Base-by-base conservation (phyloP, 1,140 invertebrate species). In the Hycleus cichorii region DNA sequence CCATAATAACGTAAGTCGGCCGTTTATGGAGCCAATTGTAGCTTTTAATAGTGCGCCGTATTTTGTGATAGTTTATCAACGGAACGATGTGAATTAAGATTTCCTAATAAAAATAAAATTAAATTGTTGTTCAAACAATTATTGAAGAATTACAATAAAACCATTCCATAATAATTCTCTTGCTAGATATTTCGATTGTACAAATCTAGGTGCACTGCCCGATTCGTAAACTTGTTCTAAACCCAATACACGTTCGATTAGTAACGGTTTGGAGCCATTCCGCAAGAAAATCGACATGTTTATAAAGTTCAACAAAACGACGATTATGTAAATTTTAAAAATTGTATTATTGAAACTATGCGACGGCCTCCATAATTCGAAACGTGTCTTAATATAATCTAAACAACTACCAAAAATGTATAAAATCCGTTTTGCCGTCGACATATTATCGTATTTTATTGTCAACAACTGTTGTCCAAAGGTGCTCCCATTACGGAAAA, bases 121-220 rank as follows among this genome's bases (percentile, higher is more conserved):
- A 40, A 9, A 51, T 9, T 3, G 27, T 12, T 18, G 18, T 18
- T 18, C 2, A 18, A 18, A 18, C 18, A 18, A n/a, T 27, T 12
- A 57, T 42, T 52, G 47, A 18, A 43, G 59, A 60, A 67, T 67
- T 57, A 72, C 72, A 63, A 73, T 73, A 57, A 74, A 74, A 51
- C 70, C 65, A 66, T 72, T 72, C 72, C 72, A 74, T 12, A 74
- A 55, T 32, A 73, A 61, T 60, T 74, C 71, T 57, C 72, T 67
- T 0, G 69, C 63, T 32, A 71, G 57, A 65, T 72, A 74, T 57
- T 72, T 73, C 24, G 66, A 64, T 43, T 64, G 59, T 56, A 65
- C 69, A 12, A 59, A 63, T 26, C 71, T 60, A 32, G 62, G 58
- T 4, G 49, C 54, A 58, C 57, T 68, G 10, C 65, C 62, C 8